phyloP scores from a whole-genome alignment of 2,113 vertebrate genomes.

The Otus sunia region DNA sequence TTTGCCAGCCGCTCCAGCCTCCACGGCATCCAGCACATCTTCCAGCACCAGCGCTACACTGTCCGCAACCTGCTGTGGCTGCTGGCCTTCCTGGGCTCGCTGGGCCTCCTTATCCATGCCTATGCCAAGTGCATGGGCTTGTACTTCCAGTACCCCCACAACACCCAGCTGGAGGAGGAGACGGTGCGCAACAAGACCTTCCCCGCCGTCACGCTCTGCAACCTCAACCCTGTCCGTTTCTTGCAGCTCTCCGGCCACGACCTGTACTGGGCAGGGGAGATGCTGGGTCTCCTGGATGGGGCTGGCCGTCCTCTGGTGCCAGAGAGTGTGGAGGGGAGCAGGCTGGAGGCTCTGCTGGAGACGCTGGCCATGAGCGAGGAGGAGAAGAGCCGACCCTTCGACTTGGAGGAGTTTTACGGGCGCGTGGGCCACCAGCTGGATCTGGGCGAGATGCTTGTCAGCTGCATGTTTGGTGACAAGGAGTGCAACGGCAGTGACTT shows the following conservation, averaged over 20 bases:
- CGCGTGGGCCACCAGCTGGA: slow-evolving; percentile 59
- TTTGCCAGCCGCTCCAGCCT: slow-evolving; percentile 61
- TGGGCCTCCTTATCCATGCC: slow-evolving; percentile 46
- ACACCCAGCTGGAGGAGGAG: slow-evolving; percentile 68
- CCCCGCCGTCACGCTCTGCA: slow-evolving; percentile 65
- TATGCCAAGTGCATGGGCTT: neutral
- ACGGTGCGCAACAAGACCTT: neutral
- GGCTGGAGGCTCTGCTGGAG: neutral
- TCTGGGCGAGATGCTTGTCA: slow-evolving; percentile 70
- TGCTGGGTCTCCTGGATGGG: slow-evolving; percentile 53
- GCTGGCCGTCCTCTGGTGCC: neutral
- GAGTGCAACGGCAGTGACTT: slow-evolving; percentile 74
- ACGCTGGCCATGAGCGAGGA: neutral
- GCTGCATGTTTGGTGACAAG: slow-evolving; percentile 60
- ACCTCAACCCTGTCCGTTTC: slow-evolving; percentile 64
- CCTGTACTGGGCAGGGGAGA: slow-evolving; percentile 59
- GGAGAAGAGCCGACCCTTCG: slow-evolving; percentile 37
- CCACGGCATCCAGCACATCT: slow-evolving; percentile 64
- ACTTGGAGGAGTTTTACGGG: slow-evolving; percentile 59
- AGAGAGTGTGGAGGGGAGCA: neutral
- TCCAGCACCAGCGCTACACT: neutral
- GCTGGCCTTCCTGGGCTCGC: slow-evolving; percentile 45
- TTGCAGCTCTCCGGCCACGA: slow-evolving; percentile 49
- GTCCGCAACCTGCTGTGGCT: slow-evolving; percentile 57
- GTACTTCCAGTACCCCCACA: slow-evolving; percentile 70